Conservation (phyloP, 1,140 invertebrate species). For the Drosophila santomea region DNA sequence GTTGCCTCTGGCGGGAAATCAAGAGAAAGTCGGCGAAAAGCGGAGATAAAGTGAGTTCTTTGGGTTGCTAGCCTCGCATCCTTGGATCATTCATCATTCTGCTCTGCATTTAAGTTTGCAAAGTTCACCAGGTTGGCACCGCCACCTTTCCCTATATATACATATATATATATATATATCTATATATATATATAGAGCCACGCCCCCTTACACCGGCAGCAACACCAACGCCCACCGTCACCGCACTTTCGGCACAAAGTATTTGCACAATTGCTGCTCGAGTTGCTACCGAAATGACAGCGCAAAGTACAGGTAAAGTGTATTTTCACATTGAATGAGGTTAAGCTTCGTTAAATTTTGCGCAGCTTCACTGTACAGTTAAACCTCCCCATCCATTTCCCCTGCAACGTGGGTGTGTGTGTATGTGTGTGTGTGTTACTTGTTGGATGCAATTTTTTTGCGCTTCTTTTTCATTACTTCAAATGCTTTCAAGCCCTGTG, state of each 20-base stretch:
- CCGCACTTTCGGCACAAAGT: constrained; percentile 58
- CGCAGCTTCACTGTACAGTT: constrained; percentile 47
- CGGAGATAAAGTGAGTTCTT: constrained; percentile 38
- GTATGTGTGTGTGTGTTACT: constrained; percentile 22
- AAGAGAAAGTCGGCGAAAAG: constrained; percentile 26
- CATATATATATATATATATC: neutral
- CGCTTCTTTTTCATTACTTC: constrained; percentile 72
- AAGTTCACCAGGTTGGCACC: constrained; percentile 54
- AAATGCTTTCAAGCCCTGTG: constrained; percentile 75
- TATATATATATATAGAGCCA: neutral
- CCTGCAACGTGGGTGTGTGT: neutral
- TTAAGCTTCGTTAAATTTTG: constrained; percentile 83
- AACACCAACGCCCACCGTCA: neutral
- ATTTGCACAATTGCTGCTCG: constrained; percentile 83
- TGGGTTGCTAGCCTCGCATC: constrained; percentile 28
- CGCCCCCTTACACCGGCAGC: constrained; percentile 2
- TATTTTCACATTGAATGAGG: constrained; percentile 81
- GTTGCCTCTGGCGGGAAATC: constrained; percentile 35
- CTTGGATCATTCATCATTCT: constrained; percentile 73
- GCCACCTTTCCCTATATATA: neutral
- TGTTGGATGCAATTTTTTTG: constrained; percentile 51
- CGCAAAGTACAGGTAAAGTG: constrained; percentile 81
- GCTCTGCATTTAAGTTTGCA: constrained; percentile 65
- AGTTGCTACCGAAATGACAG: constrained; percentile 79
- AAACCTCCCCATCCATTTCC: constrained; percentile 7